Evolutionary conservation across 2,113 vertebrate genomes (phyloP), one percentile per base, ranked within the genome.

Genomic region (Otocyon megalotis): DNA sequence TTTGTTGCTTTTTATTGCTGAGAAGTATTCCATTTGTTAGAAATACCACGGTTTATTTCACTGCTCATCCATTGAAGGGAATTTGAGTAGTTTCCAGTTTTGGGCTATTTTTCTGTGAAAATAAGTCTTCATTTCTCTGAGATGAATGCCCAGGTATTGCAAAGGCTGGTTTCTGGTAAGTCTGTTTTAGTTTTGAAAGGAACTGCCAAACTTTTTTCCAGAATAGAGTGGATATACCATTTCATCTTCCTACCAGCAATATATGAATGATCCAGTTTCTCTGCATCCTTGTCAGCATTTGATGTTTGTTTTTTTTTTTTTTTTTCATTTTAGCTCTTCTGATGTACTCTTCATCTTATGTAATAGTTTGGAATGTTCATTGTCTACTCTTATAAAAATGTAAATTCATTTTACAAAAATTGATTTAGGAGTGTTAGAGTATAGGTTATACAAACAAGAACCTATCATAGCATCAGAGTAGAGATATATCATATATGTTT

Each of bases 401-500:
- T 87, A 30, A 72, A 72, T 81, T 87, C 43, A 95, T n/a, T 62
- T 87, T 53, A 71, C 7, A 71, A 80, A 95, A 88, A 62, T n/a
- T 56, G 74, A 81, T 54, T 53, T 43, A 54, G n/a, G 10, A 9
- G 26, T 95, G n/a, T 95, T 10, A 65, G 69, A 48, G n/a, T 72
- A 72, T 43, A 72, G 56, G n/a, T 54, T 74, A n/a, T 72, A 71
- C 20, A 81, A 63, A 87, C 53, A 74, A 72, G 63, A 92, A 50
- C 19, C n/a, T 62, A 15, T 92, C 77, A 83, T 56, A 60, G 13
- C 85, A 60, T 69, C 67, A 89, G 90, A 84, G 63, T 37, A 48
- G 30, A 77, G 17, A 56, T 30, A 28, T n/a, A 62, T 62, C 7
- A 81, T 35, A 4, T 81, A 6, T 81, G 48, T 88, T 48, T 82